Conservation (phyloP, 2,888 invertebrate species). For the Synanthedon andrenaeformis region DNA sequence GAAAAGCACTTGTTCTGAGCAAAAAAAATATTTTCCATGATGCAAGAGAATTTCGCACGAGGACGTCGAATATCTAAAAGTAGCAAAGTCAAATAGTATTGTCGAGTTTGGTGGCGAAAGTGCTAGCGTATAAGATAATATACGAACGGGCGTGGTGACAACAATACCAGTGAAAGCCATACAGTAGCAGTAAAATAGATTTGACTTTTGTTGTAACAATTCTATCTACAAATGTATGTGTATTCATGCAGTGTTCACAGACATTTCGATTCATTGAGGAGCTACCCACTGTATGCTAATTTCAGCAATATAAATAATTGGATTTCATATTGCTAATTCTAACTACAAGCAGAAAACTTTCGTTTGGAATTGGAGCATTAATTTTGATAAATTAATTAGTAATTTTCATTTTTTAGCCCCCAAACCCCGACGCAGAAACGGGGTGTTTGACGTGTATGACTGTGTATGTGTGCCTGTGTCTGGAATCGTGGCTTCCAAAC, state of each 20-base stretch:
- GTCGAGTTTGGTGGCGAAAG: conserved; percentile 39
- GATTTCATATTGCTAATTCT: no score
- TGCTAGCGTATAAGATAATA: conserved; percentile 13
- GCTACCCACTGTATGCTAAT: no score
- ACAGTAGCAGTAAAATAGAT: conserved; percentile 18
- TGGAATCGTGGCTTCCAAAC: no score
- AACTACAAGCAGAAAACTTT: no score
- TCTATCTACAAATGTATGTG: conserved; percentile 10
- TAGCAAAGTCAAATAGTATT: conserved; percentile 27
- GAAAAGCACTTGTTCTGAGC: neutral
- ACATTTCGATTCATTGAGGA: no score
- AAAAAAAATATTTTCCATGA: conserved; percentile 4
- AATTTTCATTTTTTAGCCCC: no score
- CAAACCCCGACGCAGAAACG: no score
- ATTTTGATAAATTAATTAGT: no score
- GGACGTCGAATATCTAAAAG: conserved; percentile 11
- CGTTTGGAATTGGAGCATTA: no score
- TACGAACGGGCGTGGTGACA: conserved; percentile 18
- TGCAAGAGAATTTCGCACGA: conserved; percentile 11
- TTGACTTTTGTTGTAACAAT: conserved; percentile 26
- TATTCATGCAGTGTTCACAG: neutral
- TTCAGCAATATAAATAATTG: no score
- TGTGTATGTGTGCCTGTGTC: no score
- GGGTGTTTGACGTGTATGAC: no score
- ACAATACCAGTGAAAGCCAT: conserved; percentile 48